These are phyloP conservation scores for Ammodytes marinus DNA, from an alignment of 2,113 vertebrate species.

Conservation along the genomic window DNA sequence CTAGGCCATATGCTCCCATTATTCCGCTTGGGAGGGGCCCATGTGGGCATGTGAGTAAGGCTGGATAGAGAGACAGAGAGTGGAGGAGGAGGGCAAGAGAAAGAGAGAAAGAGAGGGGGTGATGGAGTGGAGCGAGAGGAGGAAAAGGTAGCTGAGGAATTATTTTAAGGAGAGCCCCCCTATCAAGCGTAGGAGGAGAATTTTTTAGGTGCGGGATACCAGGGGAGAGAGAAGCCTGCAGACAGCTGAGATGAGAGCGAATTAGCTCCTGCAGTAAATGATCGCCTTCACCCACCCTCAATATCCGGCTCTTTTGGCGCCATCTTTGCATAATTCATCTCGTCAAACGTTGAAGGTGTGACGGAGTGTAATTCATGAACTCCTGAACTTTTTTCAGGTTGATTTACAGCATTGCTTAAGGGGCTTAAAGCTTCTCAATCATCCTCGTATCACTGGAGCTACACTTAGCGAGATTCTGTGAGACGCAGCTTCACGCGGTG, in stretches of 20 bases:
- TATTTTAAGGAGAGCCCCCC: constrained; percentile 73
- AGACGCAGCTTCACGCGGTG: neutral
- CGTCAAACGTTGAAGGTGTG: constrained; percentile 66
- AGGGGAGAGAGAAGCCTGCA: constrained; percentile 46
- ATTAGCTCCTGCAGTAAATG: constrained; percentile 76
- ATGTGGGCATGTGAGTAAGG: constrained; percentile 72
- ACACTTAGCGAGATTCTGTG: constrained; percentile 1
- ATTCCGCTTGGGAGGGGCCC: constrained; percentile 81
- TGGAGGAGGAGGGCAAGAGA: constrained; percentile 39
- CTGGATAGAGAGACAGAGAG: constrained; percentile 55
- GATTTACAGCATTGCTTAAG: constrained; percentile 34
- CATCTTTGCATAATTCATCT: constrained; percentile 80
- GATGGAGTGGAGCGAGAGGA: constrained; percentile 42
- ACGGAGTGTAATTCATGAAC: constrained; percentile 70
- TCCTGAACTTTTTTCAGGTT: constrained; percentile 67
- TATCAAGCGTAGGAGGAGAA: constrained; percentile 50
- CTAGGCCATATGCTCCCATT: constrained; percentile 83
- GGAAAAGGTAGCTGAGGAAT: constrained; percentile 67
- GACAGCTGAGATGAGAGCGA: constrained; percentile 64
- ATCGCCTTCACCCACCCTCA: constrained; percentile 77
- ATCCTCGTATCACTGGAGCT: constrained; percentile 23
- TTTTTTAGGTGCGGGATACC: constrained; percentile 56
- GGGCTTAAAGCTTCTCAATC: constrained; percentile 41
- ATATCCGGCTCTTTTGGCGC: constrained; percentile 73
- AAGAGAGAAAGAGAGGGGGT: constrained; percentile 18